phyloP scores from a whole-genome alignment of 2,113 vertebrate species.

The Microcebus ravelobensis region DNA sequence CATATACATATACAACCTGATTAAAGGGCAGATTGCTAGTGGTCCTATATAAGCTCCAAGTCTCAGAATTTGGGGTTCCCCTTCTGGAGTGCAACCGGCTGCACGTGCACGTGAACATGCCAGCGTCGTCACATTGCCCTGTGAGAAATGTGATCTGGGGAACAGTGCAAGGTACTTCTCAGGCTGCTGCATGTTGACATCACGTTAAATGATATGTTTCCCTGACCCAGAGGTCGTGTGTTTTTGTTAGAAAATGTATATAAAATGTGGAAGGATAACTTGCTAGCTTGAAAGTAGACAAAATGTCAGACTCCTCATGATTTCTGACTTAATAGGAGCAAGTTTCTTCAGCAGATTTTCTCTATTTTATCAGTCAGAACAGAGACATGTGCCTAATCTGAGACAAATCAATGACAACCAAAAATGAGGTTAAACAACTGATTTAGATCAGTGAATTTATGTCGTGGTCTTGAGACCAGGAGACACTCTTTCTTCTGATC shows the following conservation, averaged over 20 bases:
- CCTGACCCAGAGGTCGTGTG: background rate
- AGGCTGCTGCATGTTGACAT: background rate
- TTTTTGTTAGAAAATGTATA: background rate
- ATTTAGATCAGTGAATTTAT: background rate
- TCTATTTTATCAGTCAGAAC: background rate
- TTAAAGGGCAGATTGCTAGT: background rate
- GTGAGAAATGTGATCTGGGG: background rate
- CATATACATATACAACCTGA: too few species aligned
- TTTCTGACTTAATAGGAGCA: background rate
- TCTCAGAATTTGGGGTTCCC: background rate
- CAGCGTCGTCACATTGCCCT: background rate
- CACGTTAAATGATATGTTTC: background rate
- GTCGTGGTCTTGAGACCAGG: background rate
- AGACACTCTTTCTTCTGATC: background rate
- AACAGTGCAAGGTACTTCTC: background rate
- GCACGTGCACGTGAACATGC: background rate
- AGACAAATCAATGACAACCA: background rate
- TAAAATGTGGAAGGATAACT: background rate
- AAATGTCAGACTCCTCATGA: background rate
- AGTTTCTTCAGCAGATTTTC: background rate
- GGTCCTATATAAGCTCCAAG: background rate
- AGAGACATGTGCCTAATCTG: background rate
- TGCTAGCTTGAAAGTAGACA: background rate
- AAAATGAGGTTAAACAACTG: background rate
- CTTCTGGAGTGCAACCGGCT: background rate